These are phyloP conservation scores for Sciaenops ocellatus DNA, from an alignment of 2,797 vertebrate genomes.

Conservation along the genomic window DNA sequence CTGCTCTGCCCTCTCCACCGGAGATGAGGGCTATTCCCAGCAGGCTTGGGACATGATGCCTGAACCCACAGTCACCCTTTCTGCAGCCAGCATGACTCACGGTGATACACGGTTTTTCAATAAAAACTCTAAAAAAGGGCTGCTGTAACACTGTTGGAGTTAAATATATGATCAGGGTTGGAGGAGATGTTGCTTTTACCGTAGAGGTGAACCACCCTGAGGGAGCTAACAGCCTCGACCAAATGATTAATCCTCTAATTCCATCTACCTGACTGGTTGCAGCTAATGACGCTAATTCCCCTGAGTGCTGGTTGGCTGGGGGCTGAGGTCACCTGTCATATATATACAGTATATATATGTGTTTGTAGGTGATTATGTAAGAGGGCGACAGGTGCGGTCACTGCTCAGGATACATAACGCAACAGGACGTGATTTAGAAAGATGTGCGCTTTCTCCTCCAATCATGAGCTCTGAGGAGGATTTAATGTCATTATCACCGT, in stretches of 20 bases:
- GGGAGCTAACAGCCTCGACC: slow-evolving; percentile 8
- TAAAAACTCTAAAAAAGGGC: slow-evolving; percentile 22
- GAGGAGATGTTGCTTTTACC: not conserved
- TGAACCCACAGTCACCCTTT: not conserved
- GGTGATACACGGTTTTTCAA: slow-evolving; percentile 14
- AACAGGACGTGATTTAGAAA: slow-evolving; percentile 36
- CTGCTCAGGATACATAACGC: slow-evolving; percentile 43
- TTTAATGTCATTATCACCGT: slow-evolving; percentile 18
- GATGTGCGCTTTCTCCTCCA: slow-evolving; percentile 13
- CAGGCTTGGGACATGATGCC: slow-evolving; percentile 12
- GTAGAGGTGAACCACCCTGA: not conserved
- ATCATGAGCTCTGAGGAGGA: not conserved
- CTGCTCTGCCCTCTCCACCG: slow-evolving; percentile 19
- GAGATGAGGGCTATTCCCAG: slow-evolving; percentile 7
- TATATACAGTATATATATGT: not conserved
- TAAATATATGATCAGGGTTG: not conserved
- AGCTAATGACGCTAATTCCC: slow-evolving; percentile 53
- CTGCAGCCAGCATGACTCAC: too few species aligned
- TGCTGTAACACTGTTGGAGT: not conserved
- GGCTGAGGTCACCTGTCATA: slow-evolving; percentile 17
- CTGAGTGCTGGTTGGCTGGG: slow-evolving; percentile 1
- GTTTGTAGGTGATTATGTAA: slow-evolving; percentile 42
- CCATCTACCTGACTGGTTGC: slow-evolving; percentile 51
- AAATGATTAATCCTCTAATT: slow-evolving; percentile 53
- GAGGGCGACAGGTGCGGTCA: slow-evolving; percentile 48